Base-by-base conservation (phyloP, 2,888 invertebrate genomes). In the Coenonympha glycerion region DNA sequence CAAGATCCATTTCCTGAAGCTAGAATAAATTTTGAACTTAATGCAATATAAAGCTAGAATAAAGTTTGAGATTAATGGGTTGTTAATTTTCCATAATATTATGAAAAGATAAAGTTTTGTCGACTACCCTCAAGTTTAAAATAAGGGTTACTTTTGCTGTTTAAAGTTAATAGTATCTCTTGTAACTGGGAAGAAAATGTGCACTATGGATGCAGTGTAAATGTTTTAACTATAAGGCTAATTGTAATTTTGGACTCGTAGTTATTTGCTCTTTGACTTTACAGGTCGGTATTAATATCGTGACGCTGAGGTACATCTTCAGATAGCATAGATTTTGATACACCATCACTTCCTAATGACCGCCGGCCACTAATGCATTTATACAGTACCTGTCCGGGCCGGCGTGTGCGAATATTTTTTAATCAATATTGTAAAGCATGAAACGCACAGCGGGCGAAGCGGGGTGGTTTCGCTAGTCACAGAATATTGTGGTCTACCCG, bases 251-350 rank as follows among this genome's bases (percentile, higher is more conserved):
- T 49, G 56, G 52, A 55, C 76, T 73, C 54, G 71, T 83, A 73
- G 85, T 86, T 74, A 86, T 73, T 70, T 69, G 68, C 68, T 87
- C 73, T 88, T 88, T 87, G 83, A 83, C 76, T 85, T 88, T 88
- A 71, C 88, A 88, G 88, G 88, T 88, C 88, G 87, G 78, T 87
- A 84, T 86, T 88, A 87, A 78, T 82, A 80, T 79, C 73, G 77
- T 71, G 84, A 74, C 64, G 86, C 79, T 75, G 83, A 75, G 68
- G 67, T 69, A n/a, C 77, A 66, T 61, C 80, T 73, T 68, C 79
- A 76, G 74, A 75, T 79, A 60, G 69, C 67, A 69, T 76, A 75
- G 65, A 65, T 79, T 80, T 84, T 75, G 72, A 76, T 76, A 76
- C 79, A 62, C 47, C 64, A 70, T 74, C 69, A 67, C 72, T 71